Base-by-base conservation (phyloP, 2,888 invertebrate species). In the Pyralis farinalis region DNA sequence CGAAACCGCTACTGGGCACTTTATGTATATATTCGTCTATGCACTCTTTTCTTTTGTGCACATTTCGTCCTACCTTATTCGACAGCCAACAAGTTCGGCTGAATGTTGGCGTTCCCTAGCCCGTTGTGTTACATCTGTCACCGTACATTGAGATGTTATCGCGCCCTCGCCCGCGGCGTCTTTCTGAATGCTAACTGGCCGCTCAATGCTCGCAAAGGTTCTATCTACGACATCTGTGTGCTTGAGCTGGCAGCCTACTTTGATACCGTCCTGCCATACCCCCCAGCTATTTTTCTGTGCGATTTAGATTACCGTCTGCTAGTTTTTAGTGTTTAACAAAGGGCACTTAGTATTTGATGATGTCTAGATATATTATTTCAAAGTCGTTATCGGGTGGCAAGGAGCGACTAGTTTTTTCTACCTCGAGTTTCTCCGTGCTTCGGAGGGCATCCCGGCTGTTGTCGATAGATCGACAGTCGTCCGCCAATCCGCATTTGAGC, bases 171-270 rank as follows among this genome's bases (percentile, higher is more conserved):
- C 80, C 63, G 79, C 78, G 85, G 85, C 84, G 72, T 78, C 85
- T 84, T 81, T 85, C 76, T 84, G 83, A 82, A 87, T 85, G 84
- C 82, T 85, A 85, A 86, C 84, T 79, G 80, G 70, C 58, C 71
- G 67, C 74, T 78, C 74, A 75, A 73, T 71, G 67, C 70, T 58
- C 50, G 59, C 73, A 70, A 70, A 71, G 63, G 66, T 61, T 63
- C 63, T 74, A 78, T 80, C 81, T 65, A 56, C 64, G 55, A 68
- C 78, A 81, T 79, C 80, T 74, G 66, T 61, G 61, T 61, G 49
- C 58, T 53, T 42, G 47, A 56, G 55, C 60, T 61, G 59, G 71
- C 72, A 68, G 61, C 66, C 69, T 63, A 78, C 78, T 80, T 80
- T 78, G 82, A 81, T 74, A 63, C 59, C 57, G 56, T 48, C 44